A percentile compares a stretch with the other conserved stretches of the same genome.
Conservation (phyloP, 2,888 invertebrate species). For the Temnothorax rugatulus region DNA sequence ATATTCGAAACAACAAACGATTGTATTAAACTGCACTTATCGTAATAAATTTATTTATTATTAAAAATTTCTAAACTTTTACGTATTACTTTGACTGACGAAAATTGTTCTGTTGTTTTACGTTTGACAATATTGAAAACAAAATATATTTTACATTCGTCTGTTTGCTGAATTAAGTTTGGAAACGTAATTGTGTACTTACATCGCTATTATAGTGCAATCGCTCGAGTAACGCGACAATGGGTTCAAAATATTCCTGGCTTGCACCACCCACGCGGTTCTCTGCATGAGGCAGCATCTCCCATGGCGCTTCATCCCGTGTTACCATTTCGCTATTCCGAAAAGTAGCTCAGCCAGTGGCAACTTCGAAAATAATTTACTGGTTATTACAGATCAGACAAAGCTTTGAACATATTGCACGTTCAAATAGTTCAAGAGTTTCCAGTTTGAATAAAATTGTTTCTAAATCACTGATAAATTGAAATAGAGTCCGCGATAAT, state of each 20-base stretch:
- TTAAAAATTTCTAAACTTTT: not conserved
- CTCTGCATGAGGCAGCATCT: conserved; percentile 34
- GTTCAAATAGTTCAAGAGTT: not conserved
- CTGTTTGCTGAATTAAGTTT: conserved; percentile 7
- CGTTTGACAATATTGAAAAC: not conserved
- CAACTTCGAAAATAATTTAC: not conserved
- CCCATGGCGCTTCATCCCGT: not conserved
- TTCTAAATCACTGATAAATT: not conserved
- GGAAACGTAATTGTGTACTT: not conserved
- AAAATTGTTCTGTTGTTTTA: not conserved
- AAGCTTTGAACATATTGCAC: not conserved
- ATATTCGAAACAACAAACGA: not conserved
- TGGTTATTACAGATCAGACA: not conserved
- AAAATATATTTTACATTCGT: not conserved
- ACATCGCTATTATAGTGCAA: not conserved
- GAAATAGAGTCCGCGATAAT: not conserved
- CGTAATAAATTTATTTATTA: not conserved
- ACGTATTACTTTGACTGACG: not conserved
- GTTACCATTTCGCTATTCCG: not conserved
- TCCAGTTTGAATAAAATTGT: not conserved
- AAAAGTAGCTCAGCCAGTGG: not conserved
- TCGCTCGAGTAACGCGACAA: not conserved
- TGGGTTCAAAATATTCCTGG: conserved; percentile 32
- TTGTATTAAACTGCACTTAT: not conserved
- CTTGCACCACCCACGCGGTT: conserved; percentile 31